Conservation (phyloP, 2,888 invertebrate species). For the Synergus gifuensis region DNA sequence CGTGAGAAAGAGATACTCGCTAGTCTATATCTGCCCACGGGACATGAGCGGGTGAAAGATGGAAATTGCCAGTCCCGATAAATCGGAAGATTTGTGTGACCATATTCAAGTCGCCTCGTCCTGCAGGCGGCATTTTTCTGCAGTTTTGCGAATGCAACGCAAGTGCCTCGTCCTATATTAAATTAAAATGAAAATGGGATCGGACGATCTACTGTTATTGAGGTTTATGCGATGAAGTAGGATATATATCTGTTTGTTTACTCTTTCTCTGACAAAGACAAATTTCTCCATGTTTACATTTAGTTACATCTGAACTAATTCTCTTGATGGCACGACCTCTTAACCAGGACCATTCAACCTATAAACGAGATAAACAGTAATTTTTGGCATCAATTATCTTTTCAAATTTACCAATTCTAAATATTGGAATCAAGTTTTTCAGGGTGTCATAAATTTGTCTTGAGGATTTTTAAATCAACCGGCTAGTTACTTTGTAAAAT, state of each 20-base stretch:
- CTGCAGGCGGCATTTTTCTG: conserved; percentile 32
- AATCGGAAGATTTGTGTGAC: conserved; percentile 41
- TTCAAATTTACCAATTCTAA: too few relatives aligned
- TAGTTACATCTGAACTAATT: conserved; percentile 1
- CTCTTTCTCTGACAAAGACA: conserved; percentile 15
- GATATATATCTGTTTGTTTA: conserved; percentile 37
- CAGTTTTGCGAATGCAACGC: conserved; percentile 21
- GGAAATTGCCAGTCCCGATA: conserved; percentile 39
- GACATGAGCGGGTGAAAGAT: conserved; percentile 34
- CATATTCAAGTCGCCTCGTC: conserved; percentile 31
- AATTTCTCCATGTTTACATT: conserved; percentile 10
- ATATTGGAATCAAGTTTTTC: too few relatives aligned
- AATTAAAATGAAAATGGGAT: conserved; percentile 39
- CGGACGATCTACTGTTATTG: conserved; percentile 38
- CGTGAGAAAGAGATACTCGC: background rate
- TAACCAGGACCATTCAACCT: background rate
- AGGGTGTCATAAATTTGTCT: too few relatives aligned
- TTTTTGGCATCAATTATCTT: too few relatives aligned
- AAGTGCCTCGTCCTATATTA: conserved; percentile 20
- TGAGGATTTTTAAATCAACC: too few relatives aligned
- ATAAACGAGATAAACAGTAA: too few relatives aligned
- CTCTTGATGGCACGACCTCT: background rate
- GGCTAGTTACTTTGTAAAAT: too few relatives aligned
- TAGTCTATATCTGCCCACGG: background rate
- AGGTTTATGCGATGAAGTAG: conserved; percentile 23